Evolutionary conservation across 2,888 invertebrate species (phyloP), one percentile per base, ranked within the genome.

Genomic region (Endomychus coccineus): DNA sequence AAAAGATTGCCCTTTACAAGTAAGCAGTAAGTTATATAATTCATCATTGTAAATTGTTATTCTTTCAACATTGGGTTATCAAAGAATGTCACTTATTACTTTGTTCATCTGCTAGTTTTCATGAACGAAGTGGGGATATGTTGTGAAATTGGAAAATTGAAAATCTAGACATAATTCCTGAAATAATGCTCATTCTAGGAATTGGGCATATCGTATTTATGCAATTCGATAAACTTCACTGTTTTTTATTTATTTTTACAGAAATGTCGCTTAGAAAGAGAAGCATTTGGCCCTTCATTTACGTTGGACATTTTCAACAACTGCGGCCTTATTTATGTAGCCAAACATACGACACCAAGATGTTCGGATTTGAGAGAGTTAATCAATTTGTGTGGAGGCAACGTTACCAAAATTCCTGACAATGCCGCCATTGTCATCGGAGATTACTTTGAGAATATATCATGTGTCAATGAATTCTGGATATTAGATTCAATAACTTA

Each of bases 401-500:
- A 59, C 41, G 47, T 77, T 4, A 71, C 69, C 0, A 67, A 66
- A 2, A 56, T 64, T 34, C 52, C 59, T 4, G 55, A 65, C 34
- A 58, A 61, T 27, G 78, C 80, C 1, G 66, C 67, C 50, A 68
- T 78, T 36, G 57, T 73, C 6, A 61, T 81, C 19, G 79, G 77
- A 1, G 64, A 64, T 24, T 44, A 43, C 10, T 35, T 51, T 1
- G 35, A 43, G 6, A 37, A 47, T n/a, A 45, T 56, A n/a, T 50
- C 62, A 4, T 76, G 73, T 44, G 59, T 80, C 1, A 68, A 63
- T 34, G 75, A 76, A 46, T 63, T 62, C 27, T 81, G 80, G 80
- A 58, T 80, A 14, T 61, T 80, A 32, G 80, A 80, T 61, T 75
- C 73, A 27, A 75, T 81, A 36, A 71, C 71, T 1, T 63, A 66